Evolutionary conservation across 2,888 invertebrate species (phyloP).

Genomic region (Drosophila monieri): DNA sequence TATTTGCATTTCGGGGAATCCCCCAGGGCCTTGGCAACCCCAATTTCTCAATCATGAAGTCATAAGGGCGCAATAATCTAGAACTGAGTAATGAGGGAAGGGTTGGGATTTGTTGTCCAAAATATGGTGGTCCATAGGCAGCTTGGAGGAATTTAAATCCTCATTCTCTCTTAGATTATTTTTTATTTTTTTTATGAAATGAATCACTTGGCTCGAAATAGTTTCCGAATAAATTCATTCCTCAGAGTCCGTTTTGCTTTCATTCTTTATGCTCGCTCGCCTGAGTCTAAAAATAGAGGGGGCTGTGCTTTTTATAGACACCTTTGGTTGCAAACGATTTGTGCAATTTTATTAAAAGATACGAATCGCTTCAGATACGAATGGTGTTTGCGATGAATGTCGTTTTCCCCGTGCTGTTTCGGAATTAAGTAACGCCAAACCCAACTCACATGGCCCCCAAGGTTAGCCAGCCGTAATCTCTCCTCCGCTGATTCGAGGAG

Average conservation of each 20-base stretch:
- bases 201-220: neutral
- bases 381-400: neutral
- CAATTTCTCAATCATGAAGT: too few relatives aligned
- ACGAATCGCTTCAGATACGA: neutral
- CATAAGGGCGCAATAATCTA: too few relatives aligned
- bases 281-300: slow-evolving; percentile 9
- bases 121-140: too few relatives aligned
- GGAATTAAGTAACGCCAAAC: slow-evolving; percentile 23
- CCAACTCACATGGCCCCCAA: slow-evolving; percentile 38
- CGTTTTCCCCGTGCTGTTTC: neutral
- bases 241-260: neutral
- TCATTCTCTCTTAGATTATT: too few relatives aligned
- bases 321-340: slow-evolving; percentile 32
- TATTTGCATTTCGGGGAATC: neutral
- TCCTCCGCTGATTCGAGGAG: slow-evolving; percentile 31
- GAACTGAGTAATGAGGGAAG: too few relatives aligned
- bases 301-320: slow-evolving; percentile 24
- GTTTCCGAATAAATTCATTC: neutral
- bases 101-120: too few relatives aligned
- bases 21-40: neutral
- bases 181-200: neutral
- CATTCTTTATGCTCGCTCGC: neutral
- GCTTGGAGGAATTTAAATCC: too few relatives aligned
- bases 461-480: slow-evolving; percentile 58
- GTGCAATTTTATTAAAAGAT: slow-evolving; percentile 34